Evolutionary conservation across 2,888 invertebrate genomes (phyloP).

Genomic region (Podabrus alpinus): DNA sequence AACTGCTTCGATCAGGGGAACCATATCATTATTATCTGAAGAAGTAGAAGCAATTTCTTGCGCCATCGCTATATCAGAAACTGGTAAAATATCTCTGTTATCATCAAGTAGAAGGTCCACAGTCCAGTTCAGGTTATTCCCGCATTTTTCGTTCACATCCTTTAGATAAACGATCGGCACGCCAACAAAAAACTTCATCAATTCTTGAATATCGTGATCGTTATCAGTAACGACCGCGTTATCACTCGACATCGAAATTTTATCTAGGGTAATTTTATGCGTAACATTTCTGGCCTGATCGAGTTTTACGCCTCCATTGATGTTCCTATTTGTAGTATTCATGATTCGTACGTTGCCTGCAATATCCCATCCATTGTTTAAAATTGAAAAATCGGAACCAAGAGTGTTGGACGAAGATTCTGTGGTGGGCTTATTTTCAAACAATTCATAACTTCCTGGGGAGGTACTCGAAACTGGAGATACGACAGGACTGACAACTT

Average conservation of each 20-base stretch:
- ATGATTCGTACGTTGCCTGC: constrained; percentile 32
- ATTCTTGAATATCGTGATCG: constrained; percentile 55
- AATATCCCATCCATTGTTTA: not conserved
- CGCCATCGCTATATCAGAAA: not conserved
- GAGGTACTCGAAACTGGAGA: not conserved
- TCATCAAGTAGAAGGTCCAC: constrained; percentile 75
- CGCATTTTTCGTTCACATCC: constrained; percentile 77
- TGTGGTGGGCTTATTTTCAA: not conserved
- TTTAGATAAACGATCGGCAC: constrained; percentile 64
- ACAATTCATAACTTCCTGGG: not conserved
- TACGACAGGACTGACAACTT: constrained; percentile 41
- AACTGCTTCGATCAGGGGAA: not conserved
- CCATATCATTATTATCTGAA: not conserved
- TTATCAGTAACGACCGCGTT: constrained; percentile 12
- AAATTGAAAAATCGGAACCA: constrained; percentile 49
- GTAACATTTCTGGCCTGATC: constrained; percentile 19
- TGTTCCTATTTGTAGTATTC: constrained; percentile 40
- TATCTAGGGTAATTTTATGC: constrained; percentile 56
- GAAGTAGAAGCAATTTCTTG: not conserved
- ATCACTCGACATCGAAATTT: constrained; percentile 61
- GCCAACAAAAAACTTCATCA: constrained; percentile 69
- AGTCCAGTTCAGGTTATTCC: constrained; percentile 77
- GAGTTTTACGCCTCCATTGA: constrained; percentile 29
- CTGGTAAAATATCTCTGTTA: constrained; percentile 47
- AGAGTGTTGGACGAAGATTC: constrained; percentile 49